Evolutionary conservation across 1,140 invertebrate genomes (phyloP).

Genomic region (Zaprionus taronus): DNA sequence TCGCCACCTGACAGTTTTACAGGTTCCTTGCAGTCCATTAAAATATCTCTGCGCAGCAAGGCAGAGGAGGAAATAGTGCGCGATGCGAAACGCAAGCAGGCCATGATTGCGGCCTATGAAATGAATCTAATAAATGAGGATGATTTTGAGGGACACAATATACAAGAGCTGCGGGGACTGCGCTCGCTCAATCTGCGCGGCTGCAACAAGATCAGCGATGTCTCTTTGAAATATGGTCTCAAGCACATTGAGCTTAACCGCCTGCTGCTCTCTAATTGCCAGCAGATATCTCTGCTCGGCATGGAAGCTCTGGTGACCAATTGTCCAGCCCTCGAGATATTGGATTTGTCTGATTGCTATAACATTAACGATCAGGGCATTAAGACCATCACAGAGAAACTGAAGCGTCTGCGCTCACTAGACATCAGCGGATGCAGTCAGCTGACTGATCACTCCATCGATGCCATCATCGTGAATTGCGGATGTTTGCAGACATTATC

Average conservation of each 20-base stretch:
- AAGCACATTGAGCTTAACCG: conserved; percentile 87
- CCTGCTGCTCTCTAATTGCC: conserved; percentile 87
- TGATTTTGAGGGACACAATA: conserved; percentile 85
- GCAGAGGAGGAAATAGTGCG: conserved; percentile 88
- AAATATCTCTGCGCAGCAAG: conserved; percentile 87
- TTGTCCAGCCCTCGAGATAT: conserved; percentile 89
- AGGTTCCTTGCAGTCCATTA: conserved; percentile 69
- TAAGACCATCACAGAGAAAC: conserved; percentile 85
- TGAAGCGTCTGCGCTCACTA: conserved; percentile 87
- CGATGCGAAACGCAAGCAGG: conserved; percentile 87
- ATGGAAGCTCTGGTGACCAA: conserved; percentile 87
- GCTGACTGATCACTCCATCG: conserved; percentile 87
- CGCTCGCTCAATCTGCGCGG: conserved; percentile 87
- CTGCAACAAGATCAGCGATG: conserved; percentile 89
- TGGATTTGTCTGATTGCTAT: conserved; percentile 88
- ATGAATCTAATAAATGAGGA: conserved; percentile 85
- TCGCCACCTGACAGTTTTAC: conserved; percentile 48
- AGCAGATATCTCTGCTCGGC: conserved; percentile 88
- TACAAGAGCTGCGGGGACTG: conserved; percentile 86
- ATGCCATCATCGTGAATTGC: conserved; percentile 86
- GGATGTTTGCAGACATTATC: conserved; percentile 79
- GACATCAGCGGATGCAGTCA: conserved; percentile 89
- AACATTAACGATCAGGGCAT: conserved; percentile 89
- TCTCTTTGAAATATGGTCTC: conserved; percentile 88
- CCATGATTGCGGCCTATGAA: conserved; percentile 87